These are phyloP conservation scores for Reinhardtius hippoglossoides DNA, from an alignment of 2,113 vertebrate genomes.

Conservation along the genomic window DNA sequence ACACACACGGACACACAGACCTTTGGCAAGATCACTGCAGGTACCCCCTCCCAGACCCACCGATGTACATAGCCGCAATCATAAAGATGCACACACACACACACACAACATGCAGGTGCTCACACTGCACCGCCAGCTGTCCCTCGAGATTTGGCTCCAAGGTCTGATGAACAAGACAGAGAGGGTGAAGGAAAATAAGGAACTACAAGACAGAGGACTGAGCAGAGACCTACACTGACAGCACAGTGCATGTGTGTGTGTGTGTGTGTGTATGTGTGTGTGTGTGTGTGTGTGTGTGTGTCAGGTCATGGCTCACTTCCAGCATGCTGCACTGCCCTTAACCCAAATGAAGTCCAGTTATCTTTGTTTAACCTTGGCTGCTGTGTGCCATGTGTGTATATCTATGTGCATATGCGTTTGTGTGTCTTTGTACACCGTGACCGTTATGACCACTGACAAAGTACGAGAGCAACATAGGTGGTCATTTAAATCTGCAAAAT, in stretches of 20 bases:
- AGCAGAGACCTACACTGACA: conserved; percentile 37
- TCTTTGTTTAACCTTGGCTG: conserved; percentile 73
- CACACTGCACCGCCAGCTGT: conserved; percentile 71
- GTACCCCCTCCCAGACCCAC: conserved; percentile 35
- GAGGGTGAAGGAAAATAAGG: conserved; percentile 61
- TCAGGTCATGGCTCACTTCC: conserved; percentile 55
- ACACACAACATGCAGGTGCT: conserved; percentile 61
- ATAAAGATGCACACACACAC: conserved; percentile 32
- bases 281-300: conserved; percentile 37
- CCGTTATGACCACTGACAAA: not conserved
- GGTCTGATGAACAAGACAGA: conserved; percentile 63
- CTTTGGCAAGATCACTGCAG: conserved; percentile 47
- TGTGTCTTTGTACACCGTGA: not conserved
- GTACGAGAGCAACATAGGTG: conserved; percentile 3
- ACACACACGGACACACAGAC: conserved; percentile 29
- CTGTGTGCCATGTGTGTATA: conserved; percentile 14
- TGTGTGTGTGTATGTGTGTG: conserved; percentile 37
- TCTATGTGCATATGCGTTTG: conserved; percentile 7
- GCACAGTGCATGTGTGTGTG: conserved; percentile 20
- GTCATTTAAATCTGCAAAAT: conserved; percentile 22
- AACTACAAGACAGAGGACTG: conserved; percentile 36
- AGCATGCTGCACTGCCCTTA: conserved; percentile 64
- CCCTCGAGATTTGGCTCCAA: conserved; percentile 53
- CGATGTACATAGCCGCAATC: conserved; percentile 34
- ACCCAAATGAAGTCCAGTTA: conserved; percentile 71